Evolutionary conservation across 2,797 vertebrate genomes (phyloP).

Genomic region (Schizopygopsis pylzovi): DNA sequence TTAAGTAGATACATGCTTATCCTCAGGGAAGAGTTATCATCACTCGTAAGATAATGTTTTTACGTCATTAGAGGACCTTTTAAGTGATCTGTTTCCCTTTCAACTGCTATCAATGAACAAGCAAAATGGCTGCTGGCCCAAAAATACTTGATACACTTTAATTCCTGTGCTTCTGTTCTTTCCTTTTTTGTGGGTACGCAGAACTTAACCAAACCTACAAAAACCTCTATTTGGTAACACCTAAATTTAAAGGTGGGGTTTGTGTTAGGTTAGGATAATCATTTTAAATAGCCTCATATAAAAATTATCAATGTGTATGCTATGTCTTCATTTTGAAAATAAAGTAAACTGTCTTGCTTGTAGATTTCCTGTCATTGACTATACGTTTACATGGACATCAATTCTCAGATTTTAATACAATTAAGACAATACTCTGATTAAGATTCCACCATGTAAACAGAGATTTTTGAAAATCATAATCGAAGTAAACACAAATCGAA

Average conservation of each 20-base stretch:
- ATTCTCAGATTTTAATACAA: too few species aligned
- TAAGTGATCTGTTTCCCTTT: slow-evolving; percentile 8
- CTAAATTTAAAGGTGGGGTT: not conserved
- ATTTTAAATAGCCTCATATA: not conserved
- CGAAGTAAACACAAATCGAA: too few species aligned
- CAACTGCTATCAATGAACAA: slow-evolving; percentile 16
- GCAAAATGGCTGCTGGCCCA: slow-evolving; percentile 5
- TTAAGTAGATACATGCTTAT: slow-evolving; percentile 57
- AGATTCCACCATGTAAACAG: too few species aligned
- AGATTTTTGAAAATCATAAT: too few species aligned
- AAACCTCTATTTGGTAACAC: not conserved
- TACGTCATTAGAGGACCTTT: slow-evolving; percentile 22
- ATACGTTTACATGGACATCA: too few species aligned
- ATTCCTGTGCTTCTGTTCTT: not conserved
- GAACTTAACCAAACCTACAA: not conserved
- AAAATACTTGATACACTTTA: not conserved
- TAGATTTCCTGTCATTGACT: not conserved
- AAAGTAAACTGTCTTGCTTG: not conserved
- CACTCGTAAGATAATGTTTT: slow-evolving; percentile 33
- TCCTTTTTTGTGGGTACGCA: not conserved
- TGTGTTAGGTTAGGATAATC: not conserved
- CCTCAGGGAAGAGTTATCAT: slow-evolving; percentile 36
- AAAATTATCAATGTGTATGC: not conserved
- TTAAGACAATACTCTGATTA: too few species aligned
- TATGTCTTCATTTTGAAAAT: not conserved